These are phyloP conservation scores for Drosophila bipectinata DNA, from an alignment of 1,140 invertebrate genomes.

Conservation along the genomic window DNA sequence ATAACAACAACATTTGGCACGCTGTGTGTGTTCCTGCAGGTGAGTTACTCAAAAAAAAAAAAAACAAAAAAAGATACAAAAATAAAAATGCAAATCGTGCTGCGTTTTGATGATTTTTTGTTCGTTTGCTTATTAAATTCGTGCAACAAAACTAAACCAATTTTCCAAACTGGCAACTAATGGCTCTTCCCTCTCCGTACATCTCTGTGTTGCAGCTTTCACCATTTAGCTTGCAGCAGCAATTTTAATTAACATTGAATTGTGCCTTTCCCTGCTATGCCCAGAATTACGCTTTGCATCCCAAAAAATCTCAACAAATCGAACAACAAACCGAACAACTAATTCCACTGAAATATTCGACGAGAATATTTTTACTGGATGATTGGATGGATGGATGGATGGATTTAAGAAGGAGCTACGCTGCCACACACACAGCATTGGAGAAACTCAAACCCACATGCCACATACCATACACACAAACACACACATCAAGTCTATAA, in stretches of 20 bases:
- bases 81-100: conserved; percentile 72
- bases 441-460: conserved; percentile 19
- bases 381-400: conserved; percentile 7
- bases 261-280: conserved; percentile 77
- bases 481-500: conserved; percentile 82
- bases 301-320: conserved; percentile 14
- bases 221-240: conserved; percentile 76
- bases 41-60: conserved; percentile 32
- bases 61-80: not conserved
- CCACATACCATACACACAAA: conserved; percentile 17
- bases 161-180: conserved; percentile 48
- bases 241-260: conserved; percentile 81
- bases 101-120: conserved; percentile 72
- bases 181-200: conserved; percentile 26
- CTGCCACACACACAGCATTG: conserved; percentile 47
- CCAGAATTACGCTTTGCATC: conserved; percentile 60
- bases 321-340: conserved; percentile 5
- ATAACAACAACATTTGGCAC: conserved; percentile 62
- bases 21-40: conserved; percentile 80
- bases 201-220: conserved; percentile 60
- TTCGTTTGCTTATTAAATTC: conserved; percentile 77
- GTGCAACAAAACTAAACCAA: conserved; percentile 54
- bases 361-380: conserved; percentile 79
- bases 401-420: conserved; percentile 19
- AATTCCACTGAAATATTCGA: conserved; percentile 77